A percentile compares a stretch with the other conserved stretches of the same genome.
These are phyloP conservation scores for Harpalus rufipes DNA, from an alignment of 2,888 invertebrate species.

Conservation along the genomic window DNA sequence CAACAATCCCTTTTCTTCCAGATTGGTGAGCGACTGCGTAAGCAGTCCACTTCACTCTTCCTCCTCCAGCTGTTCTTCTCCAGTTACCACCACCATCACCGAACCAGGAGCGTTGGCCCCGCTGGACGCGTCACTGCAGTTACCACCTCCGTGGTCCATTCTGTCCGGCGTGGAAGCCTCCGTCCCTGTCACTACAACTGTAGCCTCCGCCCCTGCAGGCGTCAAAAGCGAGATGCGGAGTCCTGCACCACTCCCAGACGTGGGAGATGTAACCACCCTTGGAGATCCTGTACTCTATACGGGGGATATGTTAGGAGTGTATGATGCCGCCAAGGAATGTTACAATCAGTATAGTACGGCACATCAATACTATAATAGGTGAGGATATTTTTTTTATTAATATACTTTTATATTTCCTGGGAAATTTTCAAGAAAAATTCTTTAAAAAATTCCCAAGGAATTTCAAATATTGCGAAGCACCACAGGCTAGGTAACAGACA, in stretches of 20 bases:
- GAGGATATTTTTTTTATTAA: too few relatives aligned
- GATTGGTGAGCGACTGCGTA: conserved; percentile 47
- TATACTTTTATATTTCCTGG: too few relatives aligned
- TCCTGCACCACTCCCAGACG: conserved; percentile 82
- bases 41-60: conserved; percentile 79
- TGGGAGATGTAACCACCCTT: conserved; percentile 77
- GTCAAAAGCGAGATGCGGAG: conserved; percentile 88
- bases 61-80: conserved; percentile 81
- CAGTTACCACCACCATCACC: conserved; percentile 72
- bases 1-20: conserved; percentile 4
- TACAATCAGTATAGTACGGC: conserved; percentile 80
- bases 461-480: too few relatives aligned
- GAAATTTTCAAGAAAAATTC: too few relatives aligned
- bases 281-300: conserved; percentile 72
- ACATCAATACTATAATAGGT: conserved; percentile 89
- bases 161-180: conserved; percentile 71
- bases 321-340: conserved; percentile 77
- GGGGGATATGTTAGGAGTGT: conserved; percentile 73
- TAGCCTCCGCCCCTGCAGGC: conserved; percentile 72
- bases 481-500: too few relatives aligned
- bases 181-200: not conserved
- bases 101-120: conserved; percentile 29
- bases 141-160: conserved; percentile 75
- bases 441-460: too few relatives aligned
- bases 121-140: conserved; percentile 72